These are phyloP conservation scores for Panopea generosa DNA, from an alignment of 2,888 invertebrate genomes.

Conservation along the genomic window DNA sequence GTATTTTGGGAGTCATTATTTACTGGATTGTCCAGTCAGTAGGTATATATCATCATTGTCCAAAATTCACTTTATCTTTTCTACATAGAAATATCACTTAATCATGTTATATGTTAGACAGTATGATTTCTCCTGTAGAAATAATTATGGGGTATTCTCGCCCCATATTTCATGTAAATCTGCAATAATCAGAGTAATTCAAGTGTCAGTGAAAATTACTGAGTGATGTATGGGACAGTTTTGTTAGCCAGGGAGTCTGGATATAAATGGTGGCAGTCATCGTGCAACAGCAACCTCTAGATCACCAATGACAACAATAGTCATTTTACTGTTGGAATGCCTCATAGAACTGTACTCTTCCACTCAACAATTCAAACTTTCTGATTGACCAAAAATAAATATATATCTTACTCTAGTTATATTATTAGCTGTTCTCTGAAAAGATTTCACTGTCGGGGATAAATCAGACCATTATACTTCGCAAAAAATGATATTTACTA, in stretches of 20 bases:
- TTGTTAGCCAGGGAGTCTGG: conserved; percentile 48
- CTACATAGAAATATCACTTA: conserved; percentile 42
- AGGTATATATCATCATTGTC: conserved; percentile 51
- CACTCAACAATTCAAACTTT: too few relatives aligned
- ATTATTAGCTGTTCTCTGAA: too few relatives aligned
- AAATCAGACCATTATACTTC: too few relatives aligned
- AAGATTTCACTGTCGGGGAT: too few relatives aligned
- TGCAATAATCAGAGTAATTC: conserved; percentile 57
- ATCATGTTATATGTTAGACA: conserved; percentile 51
- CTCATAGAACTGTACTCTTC: too few relatives aligned
- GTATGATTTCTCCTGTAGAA: conserved; percentile 59
- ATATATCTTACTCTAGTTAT: too few relatives aligned
- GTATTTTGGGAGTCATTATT: conserved; percentile 42
- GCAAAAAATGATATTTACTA: too few relatives aligned
- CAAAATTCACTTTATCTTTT: conserved; percentile 42
- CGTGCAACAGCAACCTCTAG: conserved; percentile 21
- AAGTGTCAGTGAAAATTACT: conserved; percentile 57
- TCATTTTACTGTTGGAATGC: too few relatives aligned
- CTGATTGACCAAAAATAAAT: too few relatives aligned
- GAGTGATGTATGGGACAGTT: conserved; percentile 58
- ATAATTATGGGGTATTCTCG: conserved; percentile 61
- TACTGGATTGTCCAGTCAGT: conserved; percentile 41
- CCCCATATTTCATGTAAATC: conserved; percentile 64
- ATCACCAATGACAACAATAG: too few relatives aligned
- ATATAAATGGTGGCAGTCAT: conserved; percentile 24